A percentile compares a stretch with the other conserved stretches of the same genome.
Conservation (phyloP, 2,797 vertebrate species). For the Avahi laniger region DNA sequence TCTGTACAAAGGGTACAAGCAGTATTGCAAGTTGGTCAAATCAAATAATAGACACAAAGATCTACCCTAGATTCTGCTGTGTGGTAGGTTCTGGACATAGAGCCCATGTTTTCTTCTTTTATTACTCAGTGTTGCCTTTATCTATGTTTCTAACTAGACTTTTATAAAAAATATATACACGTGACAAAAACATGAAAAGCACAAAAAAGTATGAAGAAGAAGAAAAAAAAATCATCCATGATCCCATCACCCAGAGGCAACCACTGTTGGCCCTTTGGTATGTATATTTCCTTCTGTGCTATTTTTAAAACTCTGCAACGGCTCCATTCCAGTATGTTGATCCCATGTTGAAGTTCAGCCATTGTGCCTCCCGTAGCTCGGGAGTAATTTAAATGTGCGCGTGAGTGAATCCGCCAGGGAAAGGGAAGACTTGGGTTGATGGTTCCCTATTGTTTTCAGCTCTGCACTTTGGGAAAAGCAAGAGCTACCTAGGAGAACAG, state of each 20-base stretch:
- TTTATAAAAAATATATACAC: neutral
- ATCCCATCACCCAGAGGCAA: neutral
- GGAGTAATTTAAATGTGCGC: neutral
- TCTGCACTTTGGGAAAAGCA: neutral
- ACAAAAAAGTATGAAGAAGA: neutral
- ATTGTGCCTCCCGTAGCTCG: neutral
- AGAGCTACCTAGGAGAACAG: neutral
- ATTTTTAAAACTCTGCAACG: neutral
- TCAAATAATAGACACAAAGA: neutral
- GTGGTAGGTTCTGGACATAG: neutral
- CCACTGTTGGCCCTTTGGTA: neutral
- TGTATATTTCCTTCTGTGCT: neutral
- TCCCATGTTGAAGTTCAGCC: slow-evolving; percentile 10
- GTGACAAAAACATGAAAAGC: neutral
- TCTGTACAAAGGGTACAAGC: neutral
- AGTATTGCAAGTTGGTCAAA: neutral
- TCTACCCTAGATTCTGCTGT: neutral
- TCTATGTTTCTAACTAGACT: neutral
- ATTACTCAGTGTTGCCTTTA: neutral
- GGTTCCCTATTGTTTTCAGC: neutral
- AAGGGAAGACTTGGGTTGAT: neutral
- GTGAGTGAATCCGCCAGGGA: neutral
- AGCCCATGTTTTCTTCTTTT: neutral
- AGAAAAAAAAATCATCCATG: neutral
- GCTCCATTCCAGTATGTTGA: neutral